Base-by-base conservation (phyloP, 2,113 vertebrate genomes). In the Menura novaehollandiae region DNA sequence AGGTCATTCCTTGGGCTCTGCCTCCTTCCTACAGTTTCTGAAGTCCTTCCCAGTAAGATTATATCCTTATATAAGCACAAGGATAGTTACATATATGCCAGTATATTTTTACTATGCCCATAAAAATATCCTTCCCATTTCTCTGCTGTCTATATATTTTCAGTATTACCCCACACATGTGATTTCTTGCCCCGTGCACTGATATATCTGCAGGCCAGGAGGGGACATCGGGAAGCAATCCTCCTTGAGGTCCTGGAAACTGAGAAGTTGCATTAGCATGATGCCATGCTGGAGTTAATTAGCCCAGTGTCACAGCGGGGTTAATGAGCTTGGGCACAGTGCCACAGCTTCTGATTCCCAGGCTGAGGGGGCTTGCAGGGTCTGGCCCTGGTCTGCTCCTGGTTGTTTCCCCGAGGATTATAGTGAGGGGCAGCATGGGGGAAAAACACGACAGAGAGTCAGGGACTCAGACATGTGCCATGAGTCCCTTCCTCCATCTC, bases 131-230 rank as follows among this genome's bases (percentile, higher is more conserved):
- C 71, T 24, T n/a, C 47, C 9, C 1, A 2, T 72, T 80, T 86
- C 62, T 80, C 33, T 63, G 28, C 71, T 85, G 6, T 30, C 41
- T 44, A 7, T 51, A 0, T 52, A 23, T 62, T 66, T 74, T 49
- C 59, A 59, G 27, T 33, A 44, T 55, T 56, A 14, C 11, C 15
- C 26, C 0, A 1, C 17, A 37, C 11, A 15, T 0, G 1, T 39
- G 66, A 68, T 72, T 85, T 77, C 64, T 81, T 59, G 12, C 2
- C 23, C 13, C 20, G 9, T 21, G 2, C 13, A 2, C 32, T 22
- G 26, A 8, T n/a, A 46, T 12, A 67, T 51, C 59, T 7, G 4
- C 1, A 10, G 43, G n/a, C 39, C 23, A 43, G 56, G 44, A 69
- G 19, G 11, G 11, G 32, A 44, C 27, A 43, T 11, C 24, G 52